Conservation (phyloP, 2,113 vertebrate genomes). For the Vulpes vulpes region DNA sequence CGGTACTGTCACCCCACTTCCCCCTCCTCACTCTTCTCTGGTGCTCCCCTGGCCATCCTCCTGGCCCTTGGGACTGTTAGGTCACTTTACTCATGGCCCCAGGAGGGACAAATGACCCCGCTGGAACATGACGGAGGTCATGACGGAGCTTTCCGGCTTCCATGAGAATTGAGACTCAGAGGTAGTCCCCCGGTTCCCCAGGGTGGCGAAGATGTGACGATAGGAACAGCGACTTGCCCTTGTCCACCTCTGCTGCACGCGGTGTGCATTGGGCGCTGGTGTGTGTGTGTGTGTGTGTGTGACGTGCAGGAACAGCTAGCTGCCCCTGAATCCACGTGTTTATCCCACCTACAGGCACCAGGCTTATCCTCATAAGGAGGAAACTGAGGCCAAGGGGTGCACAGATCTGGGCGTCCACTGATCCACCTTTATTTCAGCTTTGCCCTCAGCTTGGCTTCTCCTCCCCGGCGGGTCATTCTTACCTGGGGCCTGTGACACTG, state of each 20-base stretch:
- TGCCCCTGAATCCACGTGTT: too few species aligned
- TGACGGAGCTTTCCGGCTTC: background rate
- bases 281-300: fast-evolving
- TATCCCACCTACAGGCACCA: fast-evolving
- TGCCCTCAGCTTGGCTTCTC: background rate
- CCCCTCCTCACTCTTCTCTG: background rate
- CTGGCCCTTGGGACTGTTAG: fast-evolving
- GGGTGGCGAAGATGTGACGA: background rate
- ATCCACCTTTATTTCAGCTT: background rate
- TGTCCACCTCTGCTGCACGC: fast-evolving
- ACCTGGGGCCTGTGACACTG: too few species aligned
- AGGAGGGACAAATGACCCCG: too few species aligned
- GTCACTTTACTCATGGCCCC: background rate
- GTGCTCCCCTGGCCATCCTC: fast-evolving
- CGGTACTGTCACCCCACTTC: background rate
- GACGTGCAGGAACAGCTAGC: fast-evolving
- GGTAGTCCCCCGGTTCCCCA: background rate
- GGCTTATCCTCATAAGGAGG: background rate
- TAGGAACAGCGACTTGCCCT: fast-evolving
- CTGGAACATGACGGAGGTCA: too few species aligned
- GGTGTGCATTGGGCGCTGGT: fast-evolving
- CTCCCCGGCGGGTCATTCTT: fast-evolving
- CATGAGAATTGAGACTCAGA: background rate
- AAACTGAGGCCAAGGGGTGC: fast-evolving
- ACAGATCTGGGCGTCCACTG: background rate